A percentile compares a stretch with the other conserved stretches of the same genome.
Conservation (phyloP, 2,113 vertebrate genomes). For the Strigops habroptila region DNA sequence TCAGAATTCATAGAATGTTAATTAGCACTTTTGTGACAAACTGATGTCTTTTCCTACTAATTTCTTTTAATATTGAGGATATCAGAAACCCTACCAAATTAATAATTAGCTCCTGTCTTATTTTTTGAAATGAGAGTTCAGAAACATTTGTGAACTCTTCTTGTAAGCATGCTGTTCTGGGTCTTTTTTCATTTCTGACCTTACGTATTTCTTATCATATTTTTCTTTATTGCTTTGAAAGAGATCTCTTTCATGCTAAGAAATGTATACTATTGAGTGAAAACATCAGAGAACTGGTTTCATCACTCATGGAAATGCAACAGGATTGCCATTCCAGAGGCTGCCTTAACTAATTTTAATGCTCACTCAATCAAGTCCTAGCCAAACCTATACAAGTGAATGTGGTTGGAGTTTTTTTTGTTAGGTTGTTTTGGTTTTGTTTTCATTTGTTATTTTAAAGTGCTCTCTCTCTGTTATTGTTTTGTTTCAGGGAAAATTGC, state of each 20-base stretch:
- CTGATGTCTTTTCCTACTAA: constrained; percentile 17
- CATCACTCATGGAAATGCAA: background rate
- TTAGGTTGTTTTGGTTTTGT: background rate
- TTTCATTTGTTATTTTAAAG: background rate
- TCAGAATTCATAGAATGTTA: background rate
- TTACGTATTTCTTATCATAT: background rate
- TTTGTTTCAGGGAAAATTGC: background rate
- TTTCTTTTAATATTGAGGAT: constrained; percentile 25
- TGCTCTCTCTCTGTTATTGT: background rate
- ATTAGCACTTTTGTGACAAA: constrained; percentile 50
- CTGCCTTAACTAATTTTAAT: background rate
- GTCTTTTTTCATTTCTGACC: background rate
- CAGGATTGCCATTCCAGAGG: background rate
- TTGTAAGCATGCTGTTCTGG: background rate
- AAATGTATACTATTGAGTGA: background rate
- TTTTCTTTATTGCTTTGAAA: background rate
- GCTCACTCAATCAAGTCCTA: background rate
- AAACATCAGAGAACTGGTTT: background rate
- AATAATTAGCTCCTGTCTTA: constrained; percentile 38
- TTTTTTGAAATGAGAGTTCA: constrained; percentile 11
- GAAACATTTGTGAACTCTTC: background rate
- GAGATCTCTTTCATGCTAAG: background rate
- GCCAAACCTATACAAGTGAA: background rate
- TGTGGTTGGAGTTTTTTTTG: background rate
- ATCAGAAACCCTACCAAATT: background rate